Percentiles rank a stretch among this genome's conserved stretches.
Conservation (phyloP, 2,113 vertebrate species). For the Coryphaenoides rupestris region DNA sequence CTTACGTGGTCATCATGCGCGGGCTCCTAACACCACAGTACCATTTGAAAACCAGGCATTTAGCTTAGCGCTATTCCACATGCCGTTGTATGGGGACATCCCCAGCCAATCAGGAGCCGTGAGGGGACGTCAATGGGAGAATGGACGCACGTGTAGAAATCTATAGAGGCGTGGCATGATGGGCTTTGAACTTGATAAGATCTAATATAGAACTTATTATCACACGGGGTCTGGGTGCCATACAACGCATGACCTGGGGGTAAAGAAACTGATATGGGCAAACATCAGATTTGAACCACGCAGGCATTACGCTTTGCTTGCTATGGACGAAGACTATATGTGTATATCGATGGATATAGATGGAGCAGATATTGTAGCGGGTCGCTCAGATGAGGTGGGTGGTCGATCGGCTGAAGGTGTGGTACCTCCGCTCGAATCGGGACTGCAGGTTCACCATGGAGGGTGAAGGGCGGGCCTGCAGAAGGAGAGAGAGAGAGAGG, state of each 20-base stretch:
- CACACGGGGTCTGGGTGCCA: too few species aligned
- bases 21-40: conserved; percentile 15
- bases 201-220: too few species aligned
- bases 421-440: conserved; percentile 89
- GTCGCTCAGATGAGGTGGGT: conserved; percentile 87
- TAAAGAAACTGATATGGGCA: conserved; percentile 11
- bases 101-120: not conserved
- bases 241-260: not conserved
- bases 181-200: not conserved
- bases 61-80: not conserved
- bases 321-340: too few species aligned
- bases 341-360: too few species aligned
- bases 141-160: not conserved
- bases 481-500: not conserved
- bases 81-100: too few species aligned
- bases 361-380: not conserved
- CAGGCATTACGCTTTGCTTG: too few species aligned
- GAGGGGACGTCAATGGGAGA: not conserved
- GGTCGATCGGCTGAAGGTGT: conserved; percentile 90
- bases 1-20: not conserved
- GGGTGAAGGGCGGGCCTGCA: conserved; percentile 82
- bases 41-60: conserved; percentile 6
- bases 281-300: conserved; percentile 5
- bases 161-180: not conserved
- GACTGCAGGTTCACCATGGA: conserved; percentile 88